Conservation (phyloP, 2,113 vertebrate species). For the Spilogale gracilis region DNA sequence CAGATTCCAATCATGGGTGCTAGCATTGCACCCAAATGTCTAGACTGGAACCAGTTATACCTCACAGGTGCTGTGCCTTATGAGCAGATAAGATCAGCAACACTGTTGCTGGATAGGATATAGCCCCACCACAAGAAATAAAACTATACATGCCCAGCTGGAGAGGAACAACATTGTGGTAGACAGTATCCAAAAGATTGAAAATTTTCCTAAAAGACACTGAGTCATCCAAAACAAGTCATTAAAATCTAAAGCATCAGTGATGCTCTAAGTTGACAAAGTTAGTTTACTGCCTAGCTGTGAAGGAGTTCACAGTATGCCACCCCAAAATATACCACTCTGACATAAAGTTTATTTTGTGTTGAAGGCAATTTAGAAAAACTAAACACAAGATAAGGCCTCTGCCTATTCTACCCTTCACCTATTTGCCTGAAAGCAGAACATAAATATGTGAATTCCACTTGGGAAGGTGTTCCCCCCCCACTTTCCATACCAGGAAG, state of each 20-base stretch:
- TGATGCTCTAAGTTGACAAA: not conserved
- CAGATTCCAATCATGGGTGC: not conserved
- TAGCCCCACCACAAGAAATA: not conserved
- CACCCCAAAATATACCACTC: not conserved
- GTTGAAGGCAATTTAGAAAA: not conserved
- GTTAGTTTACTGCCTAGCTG: not conserved
- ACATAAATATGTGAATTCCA: not conserved
- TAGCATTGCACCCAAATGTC: not conserved
- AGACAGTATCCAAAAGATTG: not conserved
- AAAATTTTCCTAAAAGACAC: not conserved
- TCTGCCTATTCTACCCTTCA: not conserved
- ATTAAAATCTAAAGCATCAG: not conserved
- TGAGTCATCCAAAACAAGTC: not conserved
- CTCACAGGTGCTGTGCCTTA: not conserved
- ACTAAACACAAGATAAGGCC: not conserved
- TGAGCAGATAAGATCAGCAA: not conserved
- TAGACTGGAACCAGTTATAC: not conserved
- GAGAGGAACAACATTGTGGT: not conserved
- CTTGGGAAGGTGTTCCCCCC: not conserved
- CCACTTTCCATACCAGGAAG: not conserved
- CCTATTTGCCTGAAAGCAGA: not conserved
- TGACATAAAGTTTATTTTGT: slow-evolving; percentile 15
- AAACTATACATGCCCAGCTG: not conserved
- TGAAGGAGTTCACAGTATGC: not conserved
- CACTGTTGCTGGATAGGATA: not conserved